Evolutionary conservation across 2,888 invertebrate genomes (phyloP).

Genomic region (Drosophila fulvimacula): DNA sequence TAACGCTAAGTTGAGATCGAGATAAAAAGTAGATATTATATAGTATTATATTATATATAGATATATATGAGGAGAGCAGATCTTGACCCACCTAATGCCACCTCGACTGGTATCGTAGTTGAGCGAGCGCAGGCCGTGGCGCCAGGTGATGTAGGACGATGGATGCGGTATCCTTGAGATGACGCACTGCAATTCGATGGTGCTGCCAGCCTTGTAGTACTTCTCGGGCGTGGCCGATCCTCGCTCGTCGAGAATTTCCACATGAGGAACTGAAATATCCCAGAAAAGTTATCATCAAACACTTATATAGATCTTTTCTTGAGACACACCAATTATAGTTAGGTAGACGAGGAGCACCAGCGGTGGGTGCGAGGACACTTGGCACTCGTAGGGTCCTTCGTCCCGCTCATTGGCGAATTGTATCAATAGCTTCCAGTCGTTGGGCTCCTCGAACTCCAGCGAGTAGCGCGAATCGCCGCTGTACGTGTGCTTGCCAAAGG

Average conservation of each 20-base stretch:
- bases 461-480: constrained; percentile 89
- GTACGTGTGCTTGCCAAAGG: constrained; percentile 88
- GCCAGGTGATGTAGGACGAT: constrained; percentile 91
- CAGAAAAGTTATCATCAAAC: too few species aligned
- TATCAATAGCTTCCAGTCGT: constrained; percentile 91
- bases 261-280: constrained; percentile 89
- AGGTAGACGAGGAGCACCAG: constrained; percentile 89
- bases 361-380: constrained; percentile 92
- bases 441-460: constrained; percentile 89
- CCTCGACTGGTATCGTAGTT: constrained; percentile 93
- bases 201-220: constrained; percentile 93
- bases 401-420: constrained; percentile 90
- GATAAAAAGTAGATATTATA: neutral
- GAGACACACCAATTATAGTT: constrained; percentile 89
- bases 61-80: neutral
- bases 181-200: constrained; percentile 92
- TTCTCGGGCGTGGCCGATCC: constrained; percentile 91
- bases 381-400: constrained; percentile 92
- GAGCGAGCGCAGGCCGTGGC: constrained; percentile 90
- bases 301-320: too few species aligned
- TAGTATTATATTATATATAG: neutral
- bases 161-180: constrained; percentile 92
- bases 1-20: constrained; percentile 87
- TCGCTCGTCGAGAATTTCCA: constrained; percentile 92
- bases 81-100: constrained; percentile 89